These are phyloP conservation scores for Pogonophryne albipinna DNA, from an alignment of 2,797 vertebrate genomes.

Conservation along the genomic window DNA sequence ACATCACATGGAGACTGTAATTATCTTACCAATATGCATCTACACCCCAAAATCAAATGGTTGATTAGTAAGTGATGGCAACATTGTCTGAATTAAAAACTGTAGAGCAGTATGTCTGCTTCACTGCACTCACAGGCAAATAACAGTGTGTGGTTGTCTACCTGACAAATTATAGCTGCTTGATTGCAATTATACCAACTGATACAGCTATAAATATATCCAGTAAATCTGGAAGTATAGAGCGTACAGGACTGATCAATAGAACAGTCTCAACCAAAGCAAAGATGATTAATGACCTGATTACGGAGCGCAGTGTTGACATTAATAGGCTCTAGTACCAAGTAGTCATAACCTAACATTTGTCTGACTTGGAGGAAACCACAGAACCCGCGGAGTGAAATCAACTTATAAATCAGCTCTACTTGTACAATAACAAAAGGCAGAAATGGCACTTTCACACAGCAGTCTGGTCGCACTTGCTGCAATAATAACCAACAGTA, in stretches of 20 bases:
- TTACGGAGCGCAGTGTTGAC: conserved; percentile 26
- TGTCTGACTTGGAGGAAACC: conserved; percentile 5
- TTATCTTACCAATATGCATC: background rate
- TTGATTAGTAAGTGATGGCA: background rate
- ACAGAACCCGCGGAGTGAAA: conserved; percentile 11
- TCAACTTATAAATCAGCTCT: conserved; percentile 22
- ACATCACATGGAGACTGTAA: background rate
- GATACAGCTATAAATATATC: conserved; percentile 36
- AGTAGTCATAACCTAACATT: conserved; percentile 19
- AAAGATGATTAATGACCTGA: conserved; percentile 55
- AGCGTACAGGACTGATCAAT: conserved; percentile 16
- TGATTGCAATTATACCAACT: conserved; percentile 53
- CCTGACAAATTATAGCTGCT: conserved; percentile 48
- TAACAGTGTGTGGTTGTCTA: conserved; percentile 18
- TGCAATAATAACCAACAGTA: background rate
- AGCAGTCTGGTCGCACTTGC: background rate
- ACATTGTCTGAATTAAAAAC: conserved; percentile 1
- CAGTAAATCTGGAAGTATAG: conserved; percentile 6
- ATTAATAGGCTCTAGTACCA: conserved; percentile 40
- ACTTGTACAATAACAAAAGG: conserved; percentile 6
- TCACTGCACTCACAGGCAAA: conserved; percentile 20
- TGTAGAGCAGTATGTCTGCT: conserved; percentile 3
- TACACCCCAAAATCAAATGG: background rate
- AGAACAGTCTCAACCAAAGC: conserved; percentile 18
- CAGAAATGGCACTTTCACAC: background rate